These are phyloP conservation scores for Arenaria interpres DNA, from an alignment of 2,113 vertebrate genomes.

Conservation along the genomic window DNA sequence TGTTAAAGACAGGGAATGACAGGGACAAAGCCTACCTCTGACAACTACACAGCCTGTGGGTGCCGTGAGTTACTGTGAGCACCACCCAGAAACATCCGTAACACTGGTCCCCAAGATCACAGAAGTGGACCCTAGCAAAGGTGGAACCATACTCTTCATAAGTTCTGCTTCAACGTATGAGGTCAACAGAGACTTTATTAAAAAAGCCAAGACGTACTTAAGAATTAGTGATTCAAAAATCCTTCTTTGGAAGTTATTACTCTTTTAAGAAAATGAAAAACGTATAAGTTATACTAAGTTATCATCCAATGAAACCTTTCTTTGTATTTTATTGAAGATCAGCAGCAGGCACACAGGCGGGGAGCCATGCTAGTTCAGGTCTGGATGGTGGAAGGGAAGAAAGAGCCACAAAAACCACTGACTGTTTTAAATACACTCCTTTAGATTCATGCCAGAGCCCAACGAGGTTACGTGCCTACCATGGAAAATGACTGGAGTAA, in stretches of 20 bases:
- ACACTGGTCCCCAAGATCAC: not conserved
- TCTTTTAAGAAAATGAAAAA: not conserved
- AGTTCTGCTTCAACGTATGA: not conserved
- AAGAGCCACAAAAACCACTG: not conserved
- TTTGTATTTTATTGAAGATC: not conserved
- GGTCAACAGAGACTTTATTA: not conserved
- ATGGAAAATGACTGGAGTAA: not conserved
- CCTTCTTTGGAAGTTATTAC: not conserved
- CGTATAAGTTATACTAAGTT: not conserved
- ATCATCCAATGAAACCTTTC: not conserved
- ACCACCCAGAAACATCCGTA: not conserved
- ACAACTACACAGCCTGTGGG: not conserved
- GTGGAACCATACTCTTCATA: rapidly evolving
- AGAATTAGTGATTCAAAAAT: not conserved
- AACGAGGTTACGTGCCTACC: not conserved
- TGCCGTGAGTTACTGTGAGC: rapidly evolving
- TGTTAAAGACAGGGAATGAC: not conserved
- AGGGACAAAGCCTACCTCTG: not conserved
- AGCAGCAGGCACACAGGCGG: not conserved
- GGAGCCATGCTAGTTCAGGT: not conserved
- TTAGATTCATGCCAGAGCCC: not conserved
- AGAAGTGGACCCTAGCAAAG: not conserved
- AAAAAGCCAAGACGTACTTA: not conserved
- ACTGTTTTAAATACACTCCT: not conserved
- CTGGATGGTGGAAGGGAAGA: not conserved